A percentile compares a stretch with the other conserved stretches of the same genome.
These are phyloP conservation scores for Trididemnum clinides DNA, from an alignment of 23 tunicate genomes.

Conservation along the genomic window DNA sequence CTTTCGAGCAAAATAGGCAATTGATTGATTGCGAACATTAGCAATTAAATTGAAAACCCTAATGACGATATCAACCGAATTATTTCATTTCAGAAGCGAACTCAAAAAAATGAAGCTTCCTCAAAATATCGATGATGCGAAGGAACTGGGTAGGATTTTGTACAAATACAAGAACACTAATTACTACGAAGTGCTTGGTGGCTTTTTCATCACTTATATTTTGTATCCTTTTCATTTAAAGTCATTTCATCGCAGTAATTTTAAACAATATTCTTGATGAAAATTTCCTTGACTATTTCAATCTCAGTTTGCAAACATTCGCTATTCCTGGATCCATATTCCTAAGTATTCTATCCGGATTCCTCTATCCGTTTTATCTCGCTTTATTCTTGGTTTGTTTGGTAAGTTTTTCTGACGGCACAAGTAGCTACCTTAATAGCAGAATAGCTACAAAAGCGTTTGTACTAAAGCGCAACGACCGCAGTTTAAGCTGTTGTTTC, in stretches of 20 bases:
- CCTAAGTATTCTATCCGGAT: slow-evolving; percentile 86
- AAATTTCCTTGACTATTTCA: neutral
- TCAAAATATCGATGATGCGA: slow-evolving; percentile 84
- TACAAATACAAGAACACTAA: slow-evolving; percentile 84
- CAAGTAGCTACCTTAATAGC: no score
- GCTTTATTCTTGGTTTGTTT: slow-evolving; percentile 85
- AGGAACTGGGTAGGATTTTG: slow-evolving; percentile 76
- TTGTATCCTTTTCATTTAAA: slow-evolving; percentile 72
- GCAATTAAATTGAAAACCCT: neutral
- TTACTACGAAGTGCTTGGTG: slow-evolving; percentile 81
- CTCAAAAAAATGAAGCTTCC: slow-evolving; percentile 69
- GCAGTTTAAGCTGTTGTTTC: no score
- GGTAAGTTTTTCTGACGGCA: slow-evolving; percentile 52
- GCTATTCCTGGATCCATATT: slow-evolving; percentile 95
- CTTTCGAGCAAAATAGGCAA: neutral
- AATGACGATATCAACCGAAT: neutral
- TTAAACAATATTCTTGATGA: no score
- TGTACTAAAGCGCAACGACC: no score
- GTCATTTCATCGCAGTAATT: neutral
- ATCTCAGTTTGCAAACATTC: slow-evolving; percentile 85
- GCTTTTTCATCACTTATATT: slow-evolving; percentile 80
- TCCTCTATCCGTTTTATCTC: slow-evolving; percentile 81
- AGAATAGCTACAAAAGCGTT: no score
- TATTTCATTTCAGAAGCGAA: slow-evolving; percentile 69
- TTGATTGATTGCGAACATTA: no score